These are phyloP conservation scores for Temnothorax ravouxi DNA, from an alignment of 2,888 invertebrate genomes.

Conservation along the genomic window DNA sequence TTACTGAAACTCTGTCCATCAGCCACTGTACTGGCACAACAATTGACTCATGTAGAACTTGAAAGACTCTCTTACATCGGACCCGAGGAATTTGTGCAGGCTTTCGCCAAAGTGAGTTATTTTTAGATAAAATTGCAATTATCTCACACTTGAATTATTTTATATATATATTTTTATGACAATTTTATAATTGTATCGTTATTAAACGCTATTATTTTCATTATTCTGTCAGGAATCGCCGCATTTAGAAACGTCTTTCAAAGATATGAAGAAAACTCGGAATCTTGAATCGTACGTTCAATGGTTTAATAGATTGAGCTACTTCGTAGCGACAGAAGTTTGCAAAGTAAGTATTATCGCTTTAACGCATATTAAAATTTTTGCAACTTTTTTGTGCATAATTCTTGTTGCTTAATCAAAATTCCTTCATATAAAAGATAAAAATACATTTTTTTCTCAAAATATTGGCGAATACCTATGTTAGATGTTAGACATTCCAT, in stretches of 20 bases:
- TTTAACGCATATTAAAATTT: background rate
- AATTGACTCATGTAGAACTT: slow-evolving; percentile 97
- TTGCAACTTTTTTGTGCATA: background rate
- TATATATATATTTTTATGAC: background rate
- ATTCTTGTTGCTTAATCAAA: background rate
- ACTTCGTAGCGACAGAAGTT: slow-evolving; percentile 98
- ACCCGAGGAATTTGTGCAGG: slow-evolving; percentile 98
- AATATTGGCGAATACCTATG: background rate
- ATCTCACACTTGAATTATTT: background rate
- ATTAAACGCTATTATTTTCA: slow-evolving; percentile 6
- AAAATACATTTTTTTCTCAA: background rate
- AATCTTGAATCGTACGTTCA: slow-evolving; percentile 98
- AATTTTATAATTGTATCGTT: background rate
- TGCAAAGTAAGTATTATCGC: slow-evolving; percentile 91
- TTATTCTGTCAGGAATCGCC: slow-evolving; percentile 87
- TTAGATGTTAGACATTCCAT: background rate
- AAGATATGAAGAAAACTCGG: slow-evolving; percentile 95
- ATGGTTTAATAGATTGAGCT: slow-evolving; percentile 99
- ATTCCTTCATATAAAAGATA: background rate
- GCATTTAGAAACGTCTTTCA: slow-evolving; percentile 90
- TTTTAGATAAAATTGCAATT: background rate
- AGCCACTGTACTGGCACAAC: slow-evolving; percentile 95
- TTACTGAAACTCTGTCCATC: slow-evolving; percentile 93
- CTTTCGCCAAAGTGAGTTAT: slow-evolving; percentile 92
- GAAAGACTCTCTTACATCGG: slow-evolving; percentile 98